Conservation (phyloP, 2,888 invertebrate species). For the Atrina japonica region DNA sequence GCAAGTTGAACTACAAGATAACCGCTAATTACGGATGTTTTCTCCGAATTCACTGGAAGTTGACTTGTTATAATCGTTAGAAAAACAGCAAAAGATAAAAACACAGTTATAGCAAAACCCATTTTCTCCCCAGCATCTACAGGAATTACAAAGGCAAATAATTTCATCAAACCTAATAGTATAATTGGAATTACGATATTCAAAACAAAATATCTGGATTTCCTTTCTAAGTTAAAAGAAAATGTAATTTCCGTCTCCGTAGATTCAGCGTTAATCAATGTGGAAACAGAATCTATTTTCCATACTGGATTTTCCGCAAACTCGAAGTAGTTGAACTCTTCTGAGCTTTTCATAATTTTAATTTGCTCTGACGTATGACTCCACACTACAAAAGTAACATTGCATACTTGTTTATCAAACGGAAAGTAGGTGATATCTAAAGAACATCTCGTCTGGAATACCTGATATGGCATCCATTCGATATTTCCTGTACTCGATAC, state of each 20-base stretch:
- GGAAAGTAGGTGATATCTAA: conserved; percentile 58
- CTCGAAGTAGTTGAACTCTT: not conserved
- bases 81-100: conserved; percentile 33
- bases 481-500: conserved; percentile 36
- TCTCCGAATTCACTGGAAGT: conserved; percentile 27
- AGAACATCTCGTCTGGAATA: conserved; percentile 55
- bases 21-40: conserved; percentile 12
- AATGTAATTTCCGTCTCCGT: conserved; percentile 8
- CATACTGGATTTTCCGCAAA: conserved; percentile 13
- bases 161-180: conserved; percentile 9
- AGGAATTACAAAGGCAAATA: conserved; percentile 31
- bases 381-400: conserved; percentile 53
- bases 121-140: conserved; percentile 36
- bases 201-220: conserved; percentile 22
- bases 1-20: conserved; percentile 15
- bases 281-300: not conserved
- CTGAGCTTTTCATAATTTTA: not conserved
- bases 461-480: conserved; percentile 53
- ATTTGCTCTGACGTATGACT: conserved; percentile 38
- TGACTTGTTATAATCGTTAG: too few relatives aligned
- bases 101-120: too few relatives aligned
- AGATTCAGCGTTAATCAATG: conserved; percentile 10
- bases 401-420: conserved; percentile 55
- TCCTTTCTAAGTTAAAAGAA: conserved; percentile 8
- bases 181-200: conserved; percentile 35